Percentiles rank a stretch among this genome's conserved stretches.
phyloP scores from a whole-genome alignment of 2,797 vertebrate genomes.

The Sebastes cheni region DNA sequence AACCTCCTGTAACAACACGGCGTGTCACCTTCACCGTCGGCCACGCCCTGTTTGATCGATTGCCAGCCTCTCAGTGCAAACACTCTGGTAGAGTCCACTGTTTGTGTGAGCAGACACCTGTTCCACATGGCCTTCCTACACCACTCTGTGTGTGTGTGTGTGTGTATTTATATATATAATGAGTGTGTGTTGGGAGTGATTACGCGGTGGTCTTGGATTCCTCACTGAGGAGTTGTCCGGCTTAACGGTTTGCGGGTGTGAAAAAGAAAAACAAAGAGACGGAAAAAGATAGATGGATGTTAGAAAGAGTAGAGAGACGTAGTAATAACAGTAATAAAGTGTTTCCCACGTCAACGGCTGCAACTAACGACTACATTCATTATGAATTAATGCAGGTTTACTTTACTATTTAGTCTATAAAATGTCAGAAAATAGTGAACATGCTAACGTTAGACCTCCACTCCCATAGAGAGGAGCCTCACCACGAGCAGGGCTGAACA shows the following conservation, averaged over 20 bases:
- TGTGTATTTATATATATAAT: neutral
- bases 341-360: neutral
- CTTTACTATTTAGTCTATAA: neutral
- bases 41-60: constrained; percentile 59
- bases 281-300: constrained; percentile 12
- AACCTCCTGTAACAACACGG: constrained; percentile 25
- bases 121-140: neutral
- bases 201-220: constrained; percentile 1
- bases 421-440: accelerated
- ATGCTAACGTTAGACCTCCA: too few species aligned
- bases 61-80: constrained; percentile 48
- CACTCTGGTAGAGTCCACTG: constrained; percentile 25
- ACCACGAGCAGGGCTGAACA: neutral
- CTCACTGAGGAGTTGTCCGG: constrained; percentile 4
- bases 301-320: neutral
- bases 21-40: neutral
- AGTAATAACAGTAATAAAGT: neutral
- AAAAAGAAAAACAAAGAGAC: constrained; percentile 32
- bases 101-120: constrained; percentile 50
- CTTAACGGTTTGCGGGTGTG: neutral
- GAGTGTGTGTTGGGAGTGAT: neutral
- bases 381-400: too few species aligned
- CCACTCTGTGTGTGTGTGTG: neutral
- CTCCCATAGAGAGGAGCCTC: too few species aligned
- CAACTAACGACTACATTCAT: neutral